Evolutionary conservation across 2,888 invertebrate genomes (phyloP), one percentile per base, ranked within the genome.

Genomic region (Drosophila planitibia): DNA sequence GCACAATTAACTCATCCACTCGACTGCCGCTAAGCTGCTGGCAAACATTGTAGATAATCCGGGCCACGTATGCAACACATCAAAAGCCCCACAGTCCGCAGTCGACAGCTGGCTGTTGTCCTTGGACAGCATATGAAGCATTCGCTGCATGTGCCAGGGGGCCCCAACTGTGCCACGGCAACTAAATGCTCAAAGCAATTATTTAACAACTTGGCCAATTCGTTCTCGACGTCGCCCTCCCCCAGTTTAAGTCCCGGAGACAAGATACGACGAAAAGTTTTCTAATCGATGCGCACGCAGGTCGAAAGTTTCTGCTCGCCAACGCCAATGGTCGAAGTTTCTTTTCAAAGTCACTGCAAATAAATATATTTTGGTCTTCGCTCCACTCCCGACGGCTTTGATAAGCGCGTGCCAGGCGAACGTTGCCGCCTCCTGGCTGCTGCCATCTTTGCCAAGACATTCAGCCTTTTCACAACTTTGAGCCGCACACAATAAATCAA

Each of bases 1-100:
- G 76, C 91, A 91, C 89, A 89, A 89, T 89, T 89, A 91, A 90
- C 85, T 91, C 91, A 90, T 84, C 78, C 87, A 82, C 75, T 81
- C 82, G 76, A 79, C 73, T 79, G 79, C 68, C 74, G 68, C 81
- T 83, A 88, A 85, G 85, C 85, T 85, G 76, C 73, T 70, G 79
- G 81, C 73, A 81, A 85, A 81, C 63, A 83, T 80, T 51, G 14
- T 37, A 67, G 86, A 84, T 89, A 89, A 86, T 86, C 84, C 83
- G 49, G 58, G 57, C 68, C 86, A 78, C 70, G 70, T 72, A 71
- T 70, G 76, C 54, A 70, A 53, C 60, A 14, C 67, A 53, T 33
- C 52, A 61, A 28, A 64, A 49, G 28, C 14, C 9, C n/a, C 30
- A 39, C n/a, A 37, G n/a, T 39, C n/a, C 14, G n/a, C 57, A 37